Percentiles rank a stretch among this genome's conserved stretches.
Conservation (phyloP, 2,113 vertebrate genomes). For the Trogon melanurus region DNA sequence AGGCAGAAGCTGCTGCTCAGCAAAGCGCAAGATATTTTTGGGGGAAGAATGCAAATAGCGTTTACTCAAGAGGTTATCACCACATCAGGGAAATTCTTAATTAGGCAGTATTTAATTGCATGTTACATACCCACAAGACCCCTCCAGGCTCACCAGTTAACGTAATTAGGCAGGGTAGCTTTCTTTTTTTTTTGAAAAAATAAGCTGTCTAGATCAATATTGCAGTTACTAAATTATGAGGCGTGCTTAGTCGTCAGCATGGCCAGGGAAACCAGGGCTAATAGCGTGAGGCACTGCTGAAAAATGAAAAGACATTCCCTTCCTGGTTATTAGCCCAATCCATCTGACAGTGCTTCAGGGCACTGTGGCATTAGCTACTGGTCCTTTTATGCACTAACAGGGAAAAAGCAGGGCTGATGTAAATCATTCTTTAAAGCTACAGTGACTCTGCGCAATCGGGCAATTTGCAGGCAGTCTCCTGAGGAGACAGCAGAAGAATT, state of each 20-base stretch:
- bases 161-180: not conserved
- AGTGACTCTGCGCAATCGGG: not conserved
- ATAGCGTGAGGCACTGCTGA: not conserved
- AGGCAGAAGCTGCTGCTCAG: constrained; percentile 15
- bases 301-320: not conserved
- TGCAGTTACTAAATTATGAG: constrained; percentile 40
- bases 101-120: constrained; percentile 59
- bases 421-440: not conserved
- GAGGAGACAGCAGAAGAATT: not conserved
- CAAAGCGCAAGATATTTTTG: constrained; percentile 20
- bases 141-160: constrained; percentile 48
- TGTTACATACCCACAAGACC: not conserved
- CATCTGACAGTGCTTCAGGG: not conserved
- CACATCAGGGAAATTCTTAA: constrained; percentile 50
- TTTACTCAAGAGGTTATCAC: constrained; percentile 41
- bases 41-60: constrained; percentile 7
- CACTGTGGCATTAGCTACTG: not conserved
- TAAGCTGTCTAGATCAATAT: constrained; percentile 45
- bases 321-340: not conserved
- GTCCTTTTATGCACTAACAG: not conserved
- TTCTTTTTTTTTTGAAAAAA: not conserved
- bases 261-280: not conserved
- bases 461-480: constrained; percentile 14
- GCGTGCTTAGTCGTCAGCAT: not conserved
- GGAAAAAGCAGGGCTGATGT: not conserved